Evolutionary conservation across 2,888 invertebrate genomes (phyloP).

Genomic region (Tethea ocularis): DNA sequence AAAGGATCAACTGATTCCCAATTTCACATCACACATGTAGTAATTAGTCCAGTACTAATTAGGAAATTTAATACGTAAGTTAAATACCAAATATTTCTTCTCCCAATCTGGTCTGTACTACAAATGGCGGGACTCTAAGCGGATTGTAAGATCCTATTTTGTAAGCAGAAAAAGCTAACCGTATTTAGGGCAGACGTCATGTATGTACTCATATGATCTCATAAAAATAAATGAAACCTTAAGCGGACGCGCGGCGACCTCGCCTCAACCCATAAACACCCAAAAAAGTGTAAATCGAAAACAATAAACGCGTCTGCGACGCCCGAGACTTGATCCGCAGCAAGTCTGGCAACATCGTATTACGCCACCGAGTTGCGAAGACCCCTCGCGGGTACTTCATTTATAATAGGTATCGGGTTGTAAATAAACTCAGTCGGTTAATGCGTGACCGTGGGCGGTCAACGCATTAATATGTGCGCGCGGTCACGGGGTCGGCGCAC

Average conservation of each 20-base stretch:
- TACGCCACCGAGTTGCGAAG: constrained; percentile 40
- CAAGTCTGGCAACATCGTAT: constrained; percentile 53
- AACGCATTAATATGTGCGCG: constrained; percentile 76
- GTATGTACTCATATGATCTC: constrained; percentile 10
- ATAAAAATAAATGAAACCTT: constrained; percentile 65
- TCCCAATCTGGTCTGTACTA: background rate
- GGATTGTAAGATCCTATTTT: background rate
- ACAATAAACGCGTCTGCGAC: constrained; percentile 75
- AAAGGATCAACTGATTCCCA: background rate
- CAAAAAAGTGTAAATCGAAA: constrained; percentile 75
- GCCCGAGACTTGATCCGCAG: constrained; percentile 37
- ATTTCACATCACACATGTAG: background rate
- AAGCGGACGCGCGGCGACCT: constrained; percentile 74
- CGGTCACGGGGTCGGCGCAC: constrained; percentile 79
- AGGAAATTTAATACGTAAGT: background rate
- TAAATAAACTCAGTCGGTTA: constrained; percentile 61
- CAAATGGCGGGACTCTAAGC: too few species aligned
- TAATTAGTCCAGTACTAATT: background rate
- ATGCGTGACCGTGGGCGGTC: constrained; percentile 76
- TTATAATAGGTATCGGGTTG: constrained; percentile 42
- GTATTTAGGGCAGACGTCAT: background rate
- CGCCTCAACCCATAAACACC: constrained; percentile 70
- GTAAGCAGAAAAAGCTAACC: background rate
- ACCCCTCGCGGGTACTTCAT: constrained; percentile 37
- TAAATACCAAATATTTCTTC: background rate